These are phyloP conservation scores for Drosophila sordidula DNA, from an alignment of 2,888 invertebrate species.

Conservation along the genomic window DNA sequence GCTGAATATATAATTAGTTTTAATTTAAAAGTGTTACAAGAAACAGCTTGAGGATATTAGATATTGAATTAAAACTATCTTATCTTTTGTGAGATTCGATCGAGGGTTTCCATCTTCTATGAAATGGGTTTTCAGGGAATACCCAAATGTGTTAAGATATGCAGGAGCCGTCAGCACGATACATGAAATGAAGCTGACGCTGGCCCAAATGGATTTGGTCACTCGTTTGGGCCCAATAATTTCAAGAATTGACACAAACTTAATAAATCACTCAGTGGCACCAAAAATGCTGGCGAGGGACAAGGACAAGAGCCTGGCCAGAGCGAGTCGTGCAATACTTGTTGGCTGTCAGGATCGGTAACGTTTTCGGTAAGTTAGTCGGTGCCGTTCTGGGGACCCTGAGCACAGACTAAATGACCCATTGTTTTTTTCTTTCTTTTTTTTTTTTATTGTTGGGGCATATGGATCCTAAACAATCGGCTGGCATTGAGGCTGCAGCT, in stretches of 20 bases:
- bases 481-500: constrained; percentile 47
- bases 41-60: too few species aligned
- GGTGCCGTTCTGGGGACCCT: constrained; percentile 14
- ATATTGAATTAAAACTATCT: constrained; percentile 5
- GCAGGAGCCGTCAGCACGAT: constrained; percentile 73
- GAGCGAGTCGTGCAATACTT: constrained; percentile 79
- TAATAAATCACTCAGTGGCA: constrained; percentile 80
- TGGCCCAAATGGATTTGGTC: constrained; percentile 36
- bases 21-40: too few species aligned
- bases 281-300: constrained; percentile 18
- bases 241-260: constrained; percentile 82
- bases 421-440: constrained; percentile 45
- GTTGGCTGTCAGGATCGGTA: constrained; percentile 82
- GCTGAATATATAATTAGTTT: too few species aligned
- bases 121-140: constrained; percentile 71
- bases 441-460: constrained; percentile 34
- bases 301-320: constrained; percentile 52
- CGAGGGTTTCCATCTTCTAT: constrained; percentile 52
- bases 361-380: constrained; percentile 57
- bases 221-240: constrained; percentile 70
- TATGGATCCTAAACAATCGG: constrained; percentile 71
- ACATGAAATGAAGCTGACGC: constrained; percentile 26
- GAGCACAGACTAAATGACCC: constrained; percentile 69
- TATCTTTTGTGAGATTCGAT: neutral
- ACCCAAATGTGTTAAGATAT: constrained; percentile 82